Evolutionary conservation across 1,140 invertebrate species (phyloP), one percentile per base, ranked within the genome.

Genomic region (Saccostrea glomerata): DNA sequence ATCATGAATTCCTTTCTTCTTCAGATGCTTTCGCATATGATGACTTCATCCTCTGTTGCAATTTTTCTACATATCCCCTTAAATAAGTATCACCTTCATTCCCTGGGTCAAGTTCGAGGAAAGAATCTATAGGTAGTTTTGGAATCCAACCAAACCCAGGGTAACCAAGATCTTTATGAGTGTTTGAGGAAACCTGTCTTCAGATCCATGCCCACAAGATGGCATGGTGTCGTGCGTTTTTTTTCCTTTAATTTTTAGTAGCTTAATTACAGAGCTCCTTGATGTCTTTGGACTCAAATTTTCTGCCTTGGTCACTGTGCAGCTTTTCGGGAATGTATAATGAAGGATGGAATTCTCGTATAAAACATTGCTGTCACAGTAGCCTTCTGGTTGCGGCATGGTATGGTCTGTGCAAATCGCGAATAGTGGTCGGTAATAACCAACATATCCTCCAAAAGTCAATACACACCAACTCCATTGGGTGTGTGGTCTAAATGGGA

Each of bases 121-220:
- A 63, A 5, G 60, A 12, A 63, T 84, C 47, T 20, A 84, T 13
- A 6, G 82, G 54, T 13, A 84, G 20, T 23, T 47, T n/a, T 17
- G 82, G 47, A 23, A 54, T n/a, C 54, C 82, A 36, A 5, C 73
- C 7, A 98, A 40, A 86, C 30, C 30, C 0, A 36, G 30, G 30
- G 30, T 36, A 36, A 0, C 30, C 30, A 36, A 2, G 1, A 36
- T 36, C 30, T 36, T 36, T 36, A 36, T 1, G 30, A 36, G 88
- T 5, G 93, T 93, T n/a, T 89, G n/a, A 77, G 94, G 94, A 40
- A 93, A 91, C n/a, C 92, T 70, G 55, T 93, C 90, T 17, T 2
- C 23, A 54, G 70, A 73, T 4, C 94, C 93, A 85, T 91, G 15
- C 88, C 85, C 88, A 88, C 86, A 6, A 89, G 92, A 83, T 92